Percentiles rank a stretch among this genome's conserved stretches.
Evolutionary conservation across 2,888 invertebrate species (phyloP).

Genomic region (Rhaphigaster nebulosa): DNA sequence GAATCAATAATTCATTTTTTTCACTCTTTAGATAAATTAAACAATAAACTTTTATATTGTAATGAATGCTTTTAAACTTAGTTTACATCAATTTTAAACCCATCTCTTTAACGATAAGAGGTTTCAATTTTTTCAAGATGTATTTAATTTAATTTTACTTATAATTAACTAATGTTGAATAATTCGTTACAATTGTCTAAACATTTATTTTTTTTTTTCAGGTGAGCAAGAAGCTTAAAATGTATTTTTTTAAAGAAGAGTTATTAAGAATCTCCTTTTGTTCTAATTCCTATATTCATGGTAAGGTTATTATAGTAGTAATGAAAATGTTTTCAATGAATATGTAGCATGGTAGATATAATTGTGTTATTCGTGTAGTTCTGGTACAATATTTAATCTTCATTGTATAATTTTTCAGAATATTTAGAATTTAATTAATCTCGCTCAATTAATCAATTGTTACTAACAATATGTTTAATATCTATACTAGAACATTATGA

Average conservation of each 20-base stretch:
- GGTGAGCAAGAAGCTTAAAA: not conserved
- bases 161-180: not conserved
- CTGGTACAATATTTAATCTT: not conserved
- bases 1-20: not conserved
- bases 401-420: no score
- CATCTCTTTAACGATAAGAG: no score
- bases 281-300: not conserved
- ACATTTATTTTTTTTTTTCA: not conserved
- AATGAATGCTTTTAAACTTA: not conserved
- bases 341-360: not conserved
- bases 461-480: no score
- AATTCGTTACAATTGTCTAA: not conserved
- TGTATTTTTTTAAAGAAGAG: not conserved
- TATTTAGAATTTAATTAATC: no score
- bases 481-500: no score
- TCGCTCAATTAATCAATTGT: no score
- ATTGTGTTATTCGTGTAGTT: not conserved
- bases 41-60: not conserved
- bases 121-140: not conserved
- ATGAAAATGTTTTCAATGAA: not conserved
- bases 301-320: not conserved
- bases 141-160: not conserved
- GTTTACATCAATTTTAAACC: not conserved
- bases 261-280: not conserved
- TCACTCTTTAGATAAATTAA: not conserved